Evolutionary conservation across 2,113 vertebrate species (phyloP).

Genomic region (Fregata magnificens): DNA sequence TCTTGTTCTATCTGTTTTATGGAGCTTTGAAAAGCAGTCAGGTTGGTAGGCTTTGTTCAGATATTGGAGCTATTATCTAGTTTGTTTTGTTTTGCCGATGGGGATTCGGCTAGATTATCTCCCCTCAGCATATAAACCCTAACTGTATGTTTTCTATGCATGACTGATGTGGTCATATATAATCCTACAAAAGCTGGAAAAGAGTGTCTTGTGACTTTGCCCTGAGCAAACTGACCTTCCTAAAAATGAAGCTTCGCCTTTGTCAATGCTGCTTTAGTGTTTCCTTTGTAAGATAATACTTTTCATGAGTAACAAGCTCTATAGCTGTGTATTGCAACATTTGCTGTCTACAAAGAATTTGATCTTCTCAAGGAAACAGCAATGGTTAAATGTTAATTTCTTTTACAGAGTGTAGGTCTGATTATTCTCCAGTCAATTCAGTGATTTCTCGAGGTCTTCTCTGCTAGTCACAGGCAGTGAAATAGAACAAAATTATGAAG

Average conservation of each 20-base stretch:
- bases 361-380: background rate
- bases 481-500: background rate
- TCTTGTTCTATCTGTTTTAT: background rate
- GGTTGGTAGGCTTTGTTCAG: constrained; percentile 8
- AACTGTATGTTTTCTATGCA: background rate
- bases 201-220: constrained; percentile 44
- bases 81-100: constrained; percentile 1
- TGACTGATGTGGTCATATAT: constrained; percentile 3
- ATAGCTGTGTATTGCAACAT: constrained; percentile 13
- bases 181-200: background rate
- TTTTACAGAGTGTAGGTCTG: background rate
- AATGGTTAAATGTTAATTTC: background rate
- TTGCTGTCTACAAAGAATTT: background rate
- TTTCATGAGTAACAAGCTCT: constrained; percentile 47
- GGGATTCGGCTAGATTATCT: constrained; percentile 12
- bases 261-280: background rate
- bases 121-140: background rate
- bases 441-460: background rate
- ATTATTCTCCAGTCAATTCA: background rate
- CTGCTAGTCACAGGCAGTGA: background rate
- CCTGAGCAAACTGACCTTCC: constrained; percentile 48
- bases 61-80: background rate
- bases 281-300: constrained; percentile 46
- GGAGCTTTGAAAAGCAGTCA: background rate
- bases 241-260: background rate